These are phyloP conservation scores for Varanus salvator DNA, from an alignment of 2,113 vertebrate genomes.

Conservation along the genomic window DNA sequence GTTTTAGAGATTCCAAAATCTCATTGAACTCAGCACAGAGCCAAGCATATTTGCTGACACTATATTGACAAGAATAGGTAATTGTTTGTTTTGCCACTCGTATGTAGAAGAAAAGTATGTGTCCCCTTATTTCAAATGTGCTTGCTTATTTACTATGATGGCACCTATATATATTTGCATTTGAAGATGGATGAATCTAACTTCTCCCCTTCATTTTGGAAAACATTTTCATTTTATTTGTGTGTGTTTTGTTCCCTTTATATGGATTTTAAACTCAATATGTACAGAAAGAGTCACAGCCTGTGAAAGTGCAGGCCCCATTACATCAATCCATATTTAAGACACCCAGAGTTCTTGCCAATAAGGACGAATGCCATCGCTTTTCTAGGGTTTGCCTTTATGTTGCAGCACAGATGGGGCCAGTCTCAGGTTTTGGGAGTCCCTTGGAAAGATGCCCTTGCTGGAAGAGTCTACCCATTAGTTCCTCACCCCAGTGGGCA, in stretches of 20 bases:
- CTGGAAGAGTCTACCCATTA: neutral
- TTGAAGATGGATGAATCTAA: neutral
- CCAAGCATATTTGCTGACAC: neutral
- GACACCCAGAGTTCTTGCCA: neutral
- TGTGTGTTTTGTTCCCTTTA: neutral
- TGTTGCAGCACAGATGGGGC: neutral
- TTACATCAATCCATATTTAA: neutral
- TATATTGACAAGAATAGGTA: conserved; percentile 24
- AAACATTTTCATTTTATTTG: neutral
- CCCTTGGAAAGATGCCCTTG: neutral
- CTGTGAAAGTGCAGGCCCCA: neutral
- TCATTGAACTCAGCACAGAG: conserved; percentile 13
- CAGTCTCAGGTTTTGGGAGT: neutral
- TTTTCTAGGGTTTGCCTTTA: conserved; percentile 5
- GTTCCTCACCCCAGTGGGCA: neutral
- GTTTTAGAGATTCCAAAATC: conserved; percentile 26
- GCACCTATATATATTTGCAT: neutral
- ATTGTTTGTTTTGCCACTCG: conserved; percentile 49
- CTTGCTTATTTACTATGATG: conserved; percentile 36
- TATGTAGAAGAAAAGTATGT: conserved; percentile 44
- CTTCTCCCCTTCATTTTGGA: neutral
- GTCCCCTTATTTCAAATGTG: conserved; percentile 40
- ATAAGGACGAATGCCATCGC: neutral
- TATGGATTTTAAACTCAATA: neutral
- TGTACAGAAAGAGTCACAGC: neutral